These are phyloP conservation scores for Lochmaea capreae DNA, from an alignment of 2,888 invertebrate genomes.

Conservation along the genomic window DNA sequence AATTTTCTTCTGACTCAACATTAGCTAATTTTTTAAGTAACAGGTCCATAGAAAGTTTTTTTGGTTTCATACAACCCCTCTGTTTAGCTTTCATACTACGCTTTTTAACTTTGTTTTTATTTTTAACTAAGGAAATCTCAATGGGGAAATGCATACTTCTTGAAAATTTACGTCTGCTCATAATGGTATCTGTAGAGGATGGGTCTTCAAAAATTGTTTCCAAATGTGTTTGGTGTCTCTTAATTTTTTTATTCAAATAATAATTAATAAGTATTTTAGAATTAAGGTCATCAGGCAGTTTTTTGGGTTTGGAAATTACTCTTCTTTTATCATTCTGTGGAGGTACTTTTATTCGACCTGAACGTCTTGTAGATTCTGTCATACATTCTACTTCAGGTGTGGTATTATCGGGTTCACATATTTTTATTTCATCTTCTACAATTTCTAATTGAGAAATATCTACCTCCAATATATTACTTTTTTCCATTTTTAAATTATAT, in stretches of 20 bases:
- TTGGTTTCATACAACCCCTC: not conserved
- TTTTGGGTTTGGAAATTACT: conserved; percentile 1
- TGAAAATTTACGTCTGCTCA: conserved; percentile 13
- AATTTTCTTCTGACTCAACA: conserved; percentile 10
- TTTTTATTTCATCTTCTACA: not conserved
- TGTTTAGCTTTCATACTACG: conserved; percentile 16
- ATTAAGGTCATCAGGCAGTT: conserved; percentile 5
- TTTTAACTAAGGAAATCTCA: not conserved
- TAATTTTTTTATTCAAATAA: conserved; percentile 30
- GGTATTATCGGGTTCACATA: not conserved
- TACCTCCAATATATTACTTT: conserved; percentile 5
- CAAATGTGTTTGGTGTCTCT: conserved; percentile 5
- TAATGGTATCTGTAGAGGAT: not conserved
- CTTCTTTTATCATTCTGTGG: conserved; percentile 1
- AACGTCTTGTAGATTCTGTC: conserved; percentile 5
- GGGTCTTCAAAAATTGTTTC: conserved; percentile 32
- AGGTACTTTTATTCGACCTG: not conserved
- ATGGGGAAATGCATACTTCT: conserved; percentile 9
- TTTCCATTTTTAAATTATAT: conserved; percentile 10
- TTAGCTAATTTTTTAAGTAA: conserved; percentile 8
- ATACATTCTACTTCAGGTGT: not conserved
- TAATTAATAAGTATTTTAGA: conserved; percentile 21
- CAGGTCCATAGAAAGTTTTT: conserved; percentile 11
- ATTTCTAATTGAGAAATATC: conserved; percentile 20
- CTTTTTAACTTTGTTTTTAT: conserved; percentile 12